Conservation (phyloP, 2,888 invertebrate species). For the Eupithecia inturbata region DNA sequence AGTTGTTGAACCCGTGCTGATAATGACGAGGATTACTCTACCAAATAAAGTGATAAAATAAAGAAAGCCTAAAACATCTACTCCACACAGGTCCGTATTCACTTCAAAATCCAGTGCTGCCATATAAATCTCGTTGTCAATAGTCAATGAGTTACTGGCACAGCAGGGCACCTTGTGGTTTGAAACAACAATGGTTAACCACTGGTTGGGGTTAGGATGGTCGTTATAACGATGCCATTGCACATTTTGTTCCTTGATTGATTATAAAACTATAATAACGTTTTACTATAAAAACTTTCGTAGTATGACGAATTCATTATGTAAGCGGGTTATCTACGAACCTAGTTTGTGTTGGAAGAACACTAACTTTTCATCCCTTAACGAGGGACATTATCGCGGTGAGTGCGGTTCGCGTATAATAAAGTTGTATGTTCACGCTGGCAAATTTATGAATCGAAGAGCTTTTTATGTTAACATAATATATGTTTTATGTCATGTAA, state of each 20-base stretch:
- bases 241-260: not conserved
- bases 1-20: no score
- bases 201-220: not conserved
- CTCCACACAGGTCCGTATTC: not conserved
- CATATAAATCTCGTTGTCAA: not conserved
- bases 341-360: no score
- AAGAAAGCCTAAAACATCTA: not conserved
- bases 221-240: not conserved
- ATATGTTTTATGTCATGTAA: no score
- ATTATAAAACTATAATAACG: not conserved
- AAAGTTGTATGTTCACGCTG: no score
- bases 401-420: no score
- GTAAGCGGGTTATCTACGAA: no score
- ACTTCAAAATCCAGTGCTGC: not conserved
- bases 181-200: not conserved
- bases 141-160: not conserved
- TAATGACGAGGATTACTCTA: conserved; percentile 15
- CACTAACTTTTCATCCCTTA: no score
- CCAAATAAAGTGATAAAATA: not conserved
- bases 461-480: no score
- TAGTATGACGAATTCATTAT: no score
- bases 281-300: no score
- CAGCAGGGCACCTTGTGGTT: not conserved
- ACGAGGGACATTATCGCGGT: no score
- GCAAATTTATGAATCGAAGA: no score